phyloP scores from a whole-genome alignment of 2,797 vertebrate genomes.

The Galaxias olidus region DNA sequence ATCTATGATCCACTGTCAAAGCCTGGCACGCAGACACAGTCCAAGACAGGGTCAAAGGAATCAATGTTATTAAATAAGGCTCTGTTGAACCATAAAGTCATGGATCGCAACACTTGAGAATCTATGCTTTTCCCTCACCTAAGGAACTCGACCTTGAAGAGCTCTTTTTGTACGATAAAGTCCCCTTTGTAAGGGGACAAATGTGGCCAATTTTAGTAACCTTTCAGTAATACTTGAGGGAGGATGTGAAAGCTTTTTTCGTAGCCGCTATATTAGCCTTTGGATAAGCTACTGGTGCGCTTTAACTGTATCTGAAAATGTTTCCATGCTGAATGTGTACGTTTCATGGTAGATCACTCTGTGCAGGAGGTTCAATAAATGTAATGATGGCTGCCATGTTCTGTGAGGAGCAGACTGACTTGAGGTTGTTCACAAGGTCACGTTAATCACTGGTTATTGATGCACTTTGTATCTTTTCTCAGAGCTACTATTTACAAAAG shows the following conservation, averaged over 20 bases:
- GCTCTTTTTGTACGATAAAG: slow-evolving; percentile 38
- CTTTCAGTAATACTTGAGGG: slow-evolving; percentile 30
- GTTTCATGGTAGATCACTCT: neutral
- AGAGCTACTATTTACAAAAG: slow-evolving; percentile 63
- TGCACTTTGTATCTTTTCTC: slow-evolving; percentile 72
- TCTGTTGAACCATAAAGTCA: slow-evolving; percentile 26
- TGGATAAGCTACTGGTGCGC: too few species aligned
- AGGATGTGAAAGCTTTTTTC: too few species aligned
- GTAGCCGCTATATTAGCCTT: too few species aligned
- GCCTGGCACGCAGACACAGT: slow-evolving; percentile 10
- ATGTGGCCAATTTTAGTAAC: slow-evolving; percentile 30
- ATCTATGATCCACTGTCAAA: slow-evolving; percentile 47
- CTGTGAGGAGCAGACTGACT: slow-evolving; percentile 53
- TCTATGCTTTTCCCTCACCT: slow-evolving; percentile 8
- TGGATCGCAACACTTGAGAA: slow-evolving; percentile 27
- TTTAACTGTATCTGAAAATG: too few species aligned
- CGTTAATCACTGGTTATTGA: slow-evolving; percentile 64
- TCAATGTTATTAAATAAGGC: slow-evolving; percentile 32
- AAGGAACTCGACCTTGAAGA: slow-evolving; percentile 5
- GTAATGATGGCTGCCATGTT: slow-evolving; percentile 47
- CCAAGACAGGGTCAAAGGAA: slow-evolving; percentile 27
- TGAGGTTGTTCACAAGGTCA: slow-evolving; percentile 44
- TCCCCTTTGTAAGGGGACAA: slow-evolving; percentile 36
- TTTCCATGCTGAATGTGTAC: too few species aligned
- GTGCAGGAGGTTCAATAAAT: slow-evolving; percentile 43